These are phyloP conservation scores for Planococcus citri DNA, from an alignment of 1,140 invertebrate genomes.

Conservation along the genomic window DNA sequence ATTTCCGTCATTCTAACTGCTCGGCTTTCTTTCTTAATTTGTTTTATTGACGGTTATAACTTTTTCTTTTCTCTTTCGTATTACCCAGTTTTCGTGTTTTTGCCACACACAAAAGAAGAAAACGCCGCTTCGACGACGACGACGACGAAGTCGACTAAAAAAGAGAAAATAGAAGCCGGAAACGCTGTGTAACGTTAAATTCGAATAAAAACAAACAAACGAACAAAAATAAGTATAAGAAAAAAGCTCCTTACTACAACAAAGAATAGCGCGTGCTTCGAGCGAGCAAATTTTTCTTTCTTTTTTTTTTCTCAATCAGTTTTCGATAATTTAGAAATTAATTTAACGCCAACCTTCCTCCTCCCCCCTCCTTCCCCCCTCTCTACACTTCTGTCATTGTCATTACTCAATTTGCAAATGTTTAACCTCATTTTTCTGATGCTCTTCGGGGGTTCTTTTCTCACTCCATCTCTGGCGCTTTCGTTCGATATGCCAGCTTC, in stretches of 20 bases:
- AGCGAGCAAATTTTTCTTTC: not conserved
- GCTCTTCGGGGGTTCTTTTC: too few species aligned
- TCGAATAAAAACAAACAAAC: not conserved
- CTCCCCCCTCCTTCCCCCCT: too few species aligned
- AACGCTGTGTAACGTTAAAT: not conserved
- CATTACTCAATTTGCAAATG: not conserved
- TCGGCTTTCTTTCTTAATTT: constrained; percentile 2
- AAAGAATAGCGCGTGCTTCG: not conserved
- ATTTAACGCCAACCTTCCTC: too few species aligned
- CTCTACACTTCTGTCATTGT: too few species aligned
- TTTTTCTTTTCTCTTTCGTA: not conserved
- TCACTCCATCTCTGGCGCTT: too few species aligned
- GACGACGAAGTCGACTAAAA: too few species aligned
- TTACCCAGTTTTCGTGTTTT: not conserved
- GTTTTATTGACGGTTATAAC: not conserved
- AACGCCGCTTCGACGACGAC: too few species aligned
- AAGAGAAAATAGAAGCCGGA: not conserved
- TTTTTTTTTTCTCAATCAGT: not conserved
- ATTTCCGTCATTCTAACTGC: not conserved
- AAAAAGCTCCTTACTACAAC: not conserved
- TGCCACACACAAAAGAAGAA: not conserved
- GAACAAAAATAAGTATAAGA: too few species aligned
- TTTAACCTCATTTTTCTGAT: not conserved
- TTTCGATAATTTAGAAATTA: constrained; percentile 2
- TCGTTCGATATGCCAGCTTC: too few species aligned